Percentiles rank a stretch among this genome's conserved stretches.
These are phyloP conservation scores for Alligator mississippiensis DNA, from an alignment of 2,113 vertebrate genomes.

Conservation along the genomic window DNA sequence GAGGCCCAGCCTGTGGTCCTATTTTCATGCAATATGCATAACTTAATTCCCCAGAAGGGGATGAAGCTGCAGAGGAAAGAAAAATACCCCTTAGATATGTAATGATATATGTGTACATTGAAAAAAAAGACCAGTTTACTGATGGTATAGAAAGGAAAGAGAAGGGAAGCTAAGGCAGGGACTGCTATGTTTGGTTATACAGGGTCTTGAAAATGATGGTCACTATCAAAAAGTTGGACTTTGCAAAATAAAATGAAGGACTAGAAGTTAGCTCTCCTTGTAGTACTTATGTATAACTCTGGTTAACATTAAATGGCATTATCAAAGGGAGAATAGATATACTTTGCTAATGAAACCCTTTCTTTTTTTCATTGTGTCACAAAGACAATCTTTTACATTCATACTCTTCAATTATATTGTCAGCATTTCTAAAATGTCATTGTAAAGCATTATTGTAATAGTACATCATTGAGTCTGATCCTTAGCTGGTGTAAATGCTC, in stretches of 20 bases:
- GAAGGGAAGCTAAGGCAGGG: background rate
- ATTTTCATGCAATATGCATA: constrained; percentile 66
- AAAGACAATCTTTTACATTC: background rate
- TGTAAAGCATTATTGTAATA: background rate
- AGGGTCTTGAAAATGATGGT: background rate
- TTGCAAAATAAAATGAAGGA: background rate
- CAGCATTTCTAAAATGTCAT: background rate
- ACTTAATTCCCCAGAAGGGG: constrained; percentile 60
- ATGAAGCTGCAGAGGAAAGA: constrained; percentile 20
- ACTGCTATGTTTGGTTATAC: background rate
- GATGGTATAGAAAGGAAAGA: background rate
- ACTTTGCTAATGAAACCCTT: accelerated
- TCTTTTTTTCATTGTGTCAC: background rate
- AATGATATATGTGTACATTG: background rate
- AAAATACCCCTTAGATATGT: constrained; percentile 16
- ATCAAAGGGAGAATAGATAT: background rate
- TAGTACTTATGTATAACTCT: background rate
- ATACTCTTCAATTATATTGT: background rate
- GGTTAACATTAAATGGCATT: background rate
- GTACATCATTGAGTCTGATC: background rate
- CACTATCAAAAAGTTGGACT: background rate
- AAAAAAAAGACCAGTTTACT: background rate
- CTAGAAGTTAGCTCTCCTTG: background rate
- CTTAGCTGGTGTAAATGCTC: background rate
- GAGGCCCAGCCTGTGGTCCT: constrained; percentile 65